Evolutionary conservation across 2,113 vertebrate genomes (phyloP).

Genomic region (Coryphaenoides rupestris): DNA sequence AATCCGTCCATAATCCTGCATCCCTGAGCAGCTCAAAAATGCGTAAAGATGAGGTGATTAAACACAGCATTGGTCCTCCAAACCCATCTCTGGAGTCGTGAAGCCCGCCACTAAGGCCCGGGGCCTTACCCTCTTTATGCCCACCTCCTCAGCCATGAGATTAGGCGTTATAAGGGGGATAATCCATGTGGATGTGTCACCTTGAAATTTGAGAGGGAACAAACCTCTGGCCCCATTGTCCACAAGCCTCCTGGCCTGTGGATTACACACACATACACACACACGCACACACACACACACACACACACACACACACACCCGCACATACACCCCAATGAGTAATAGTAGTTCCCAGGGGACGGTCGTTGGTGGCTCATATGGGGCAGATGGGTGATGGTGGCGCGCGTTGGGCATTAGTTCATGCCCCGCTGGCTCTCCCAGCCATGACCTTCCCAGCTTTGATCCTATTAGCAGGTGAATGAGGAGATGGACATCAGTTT

Average conservation of each 20-base stretch:
- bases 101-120: neutral
- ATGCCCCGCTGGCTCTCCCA: conserved; percentile 33
- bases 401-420: conserved; percentile 51
- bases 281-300: neutral
- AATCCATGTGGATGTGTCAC: conserved; percentile 59
- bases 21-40: neutral
- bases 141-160: conserved; percentile 12
- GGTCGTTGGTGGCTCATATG: conserved; percentile 37
- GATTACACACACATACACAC: neutral
- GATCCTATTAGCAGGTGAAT: conserved; percentile 72
- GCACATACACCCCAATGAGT: conserved; percentile 33
- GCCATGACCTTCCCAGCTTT: conserved; percentile 57
- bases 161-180: conserved; percentile 42
- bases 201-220: conserved; percentile 57
- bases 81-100: neutral
- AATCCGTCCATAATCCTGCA: neutral
- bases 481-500: conserved; percentile 64
- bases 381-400: conserved; percentile 64
- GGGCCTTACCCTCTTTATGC: neutral
- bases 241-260: conserved; percentile 4
- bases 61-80: neutral
- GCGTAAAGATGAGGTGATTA: neutral
- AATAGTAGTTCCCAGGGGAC: conserved; percentile 55
- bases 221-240: conserved; percentile 55
- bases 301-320: conserved; percentile 14